Evolutionary conservation across 2,888 invertebrate genomes (phyloP), one percentile per base, ranked within the genome.

Genomic region (Ditylenchus weischeri): DNA sequence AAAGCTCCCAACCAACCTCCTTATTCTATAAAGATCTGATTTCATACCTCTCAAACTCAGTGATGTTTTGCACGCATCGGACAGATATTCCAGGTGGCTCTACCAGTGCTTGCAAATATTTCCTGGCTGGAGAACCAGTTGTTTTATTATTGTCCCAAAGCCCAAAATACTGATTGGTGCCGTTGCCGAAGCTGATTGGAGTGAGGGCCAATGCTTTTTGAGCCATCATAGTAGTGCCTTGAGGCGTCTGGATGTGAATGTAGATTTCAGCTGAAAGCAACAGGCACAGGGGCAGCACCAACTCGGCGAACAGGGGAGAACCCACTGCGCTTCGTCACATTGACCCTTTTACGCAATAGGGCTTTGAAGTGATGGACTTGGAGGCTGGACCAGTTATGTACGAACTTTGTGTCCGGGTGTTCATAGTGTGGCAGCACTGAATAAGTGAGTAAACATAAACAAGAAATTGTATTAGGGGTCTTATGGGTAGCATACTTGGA

Each of bases 231-330:
- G 43, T 49, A 4, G 51, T 48, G 35, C 63, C 21, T 29, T 51
- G 23, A 10, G 50, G 64, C 15, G 36, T 67, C 21, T 74, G 74
- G 11, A 57, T 60, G 48, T 66, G 68, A n/a, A 72, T 68, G 65
- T 79, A 80, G 21, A 78, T 57, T 65, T 80, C 80, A 54, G 75
- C 70, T 10, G 68, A 62, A 10, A 78, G 69, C 18, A 79, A 72
- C 19, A 78, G 72, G 4, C 73, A 50, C 0, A 79, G 67, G 10
- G 78, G 78, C 1, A 76, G 69, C 43, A 76, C 64, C 49, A 61
- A 29, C 64, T 65, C 73, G 54, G 74, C 76, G 23, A 77, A 69
- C 15, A 77, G 64, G 13, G n/a, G 72, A 69, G n/a, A 73, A 57
- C 62, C 66, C 66, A 47, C 74, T 77, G 49, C 77, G 69, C 48